Base-by-base conservation (phyloP, 2,113 vertebrate species). In the Pitta sordida region DNA sequence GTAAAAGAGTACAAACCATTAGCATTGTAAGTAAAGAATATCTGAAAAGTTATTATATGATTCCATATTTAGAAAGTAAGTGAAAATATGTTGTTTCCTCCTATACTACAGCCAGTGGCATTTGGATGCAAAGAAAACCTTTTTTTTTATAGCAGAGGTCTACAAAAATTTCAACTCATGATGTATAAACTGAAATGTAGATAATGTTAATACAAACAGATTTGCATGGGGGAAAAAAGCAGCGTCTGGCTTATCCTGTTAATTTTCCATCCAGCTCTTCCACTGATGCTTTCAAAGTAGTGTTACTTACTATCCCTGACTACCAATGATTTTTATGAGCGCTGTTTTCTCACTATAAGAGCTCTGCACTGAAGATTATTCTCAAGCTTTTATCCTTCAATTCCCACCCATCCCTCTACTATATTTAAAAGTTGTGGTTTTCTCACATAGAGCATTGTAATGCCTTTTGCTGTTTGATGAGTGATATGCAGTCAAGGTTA, bases 101-200 rank as follows among this genome's bases (percentile, higher is more conserved):
- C 67, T 32, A 83, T 21, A 88, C 37, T 84, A 84, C 16, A 76
- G 63, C 19, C 63, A 95, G 51, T 64, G 65, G 58, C 46, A 67
- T 92, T 95, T 59, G 83, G 44, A 77, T n/a, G 37, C 20, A 70
- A 87, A 75, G 30, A 55, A 60, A 83, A 86, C 6, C n/a, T 30
- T 90, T 95, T 83, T 86, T 64, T 70, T 55, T 55, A 87, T 4
- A 86, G 29, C 48, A 65, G 49, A 71, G 29, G 53, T 56, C 43
- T 46, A 74, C 27, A 94, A 82, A 81, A 64, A 95, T 65, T 89
- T 48, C 21, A 92, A 83, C 22, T 65, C 46, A 64, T 78, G 37
- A 92, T 44, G 48, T n/a, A 46, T 64, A 96, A 96, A 97, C 58
- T 41, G 29, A 95, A 97, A 82, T 19, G 10, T 11, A 80, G 53